Evolutionary conservation across 2,797 vertebrate species (phyloP).

Genomic region (Heteromormyrus szaboi): DNA sequence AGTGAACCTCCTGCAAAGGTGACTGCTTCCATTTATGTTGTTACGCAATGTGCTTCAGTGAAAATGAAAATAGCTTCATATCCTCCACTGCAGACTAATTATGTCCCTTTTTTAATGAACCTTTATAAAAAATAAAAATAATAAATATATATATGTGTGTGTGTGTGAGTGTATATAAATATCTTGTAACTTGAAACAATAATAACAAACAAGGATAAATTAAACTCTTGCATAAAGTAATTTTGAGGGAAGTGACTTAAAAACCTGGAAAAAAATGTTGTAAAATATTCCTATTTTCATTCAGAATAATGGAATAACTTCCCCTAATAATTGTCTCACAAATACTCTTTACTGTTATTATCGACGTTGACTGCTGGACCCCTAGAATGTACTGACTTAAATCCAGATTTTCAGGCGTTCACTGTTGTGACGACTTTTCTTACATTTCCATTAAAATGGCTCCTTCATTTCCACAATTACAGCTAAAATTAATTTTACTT

Average conservation of each 20-base stretch:
- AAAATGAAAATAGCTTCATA: conserved; percentile 1
- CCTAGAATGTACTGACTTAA: background rate
- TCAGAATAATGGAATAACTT: background rate
- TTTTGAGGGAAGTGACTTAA: background rate
- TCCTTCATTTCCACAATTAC: background rate
- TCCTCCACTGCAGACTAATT: background rate
- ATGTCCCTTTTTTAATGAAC: conserved; percentile 3
- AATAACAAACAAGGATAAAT: background rate
- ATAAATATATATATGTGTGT: too few relatives aligned
- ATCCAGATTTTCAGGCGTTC: background rate
- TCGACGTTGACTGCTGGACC: background rate
- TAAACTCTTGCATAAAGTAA: background rate
- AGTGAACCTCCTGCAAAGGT: background rate
- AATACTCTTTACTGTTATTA: background rate
- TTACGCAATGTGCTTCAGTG: background rate
- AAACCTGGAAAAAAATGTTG: background rate
- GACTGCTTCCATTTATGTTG: background rate
- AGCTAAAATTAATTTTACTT: background rate
- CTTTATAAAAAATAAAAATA: background rate
- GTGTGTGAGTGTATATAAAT: too few relatives aligned
- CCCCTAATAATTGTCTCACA: background rate
- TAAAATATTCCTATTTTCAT: background rate
- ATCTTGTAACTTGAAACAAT: background rate
- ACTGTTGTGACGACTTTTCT: background rate
- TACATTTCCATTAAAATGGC: background rate